Evolutionary conservation across 35 echinoderm and acorn worm genomes (phyloP), one percentile per base, ranked within the genome.

Genomic region (Eucidaris tribuloides): DNA sequence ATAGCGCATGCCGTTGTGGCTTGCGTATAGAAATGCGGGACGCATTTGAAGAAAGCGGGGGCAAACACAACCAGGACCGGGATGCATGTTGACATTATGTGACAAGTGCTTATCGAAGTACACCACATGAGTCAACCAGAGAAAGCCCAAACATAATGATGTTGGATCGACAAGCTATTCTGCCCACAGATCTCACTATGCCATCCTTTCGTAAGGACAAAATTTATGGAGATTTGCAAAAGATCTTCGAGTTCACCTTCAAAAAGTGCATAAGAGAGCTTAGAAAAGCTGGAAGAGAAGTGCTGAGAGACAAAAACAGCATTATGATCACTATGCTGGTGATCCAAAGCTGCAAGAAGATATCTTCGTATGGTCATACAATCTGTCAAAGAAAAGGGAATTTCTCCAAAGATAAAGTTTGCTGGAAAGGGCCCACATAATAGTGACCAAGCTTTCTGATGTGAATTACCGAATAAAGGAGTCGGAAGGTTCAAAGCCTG

Each of bases 371-470:
- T 93, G 79, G 79, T 22, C 84, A 7, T 66, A 23, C 33, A 50
- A 85, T 31, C 61, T 42, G 2, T 46, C 80, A 23, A 71, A 36
- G 28, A 63, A 24, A 83, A 79, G n/a, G 85, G 84, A 19, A 15
- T 84, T 40, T 89, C 85, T 1, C 91, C 81, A 0, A 85, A 94
- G 42, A 58, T 91, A 23, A 78, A 86, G 50, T 22, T 52, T 3
- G 64, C 30, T 2, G 86, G 93, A 79, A 56, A 80, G 4, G 93
- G 88, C n/a, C 93, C 84, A 17, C 71, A 45, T 55, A 34, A 42
- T 91, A 2, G 0, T 78, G 20, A 62, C 46, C 7, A 79, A 87
- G 23, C 29, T 96, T 17, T 56, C 11, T 41, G 92, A 90, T 72
- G 63, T 90, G 20, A 30, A 84, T 0, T 85, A 82, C 30, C 49